phyloP scores from a whole-genome alignment of 2,888 invertebrate species.

The Falcaria lacertinaria region DNA sequence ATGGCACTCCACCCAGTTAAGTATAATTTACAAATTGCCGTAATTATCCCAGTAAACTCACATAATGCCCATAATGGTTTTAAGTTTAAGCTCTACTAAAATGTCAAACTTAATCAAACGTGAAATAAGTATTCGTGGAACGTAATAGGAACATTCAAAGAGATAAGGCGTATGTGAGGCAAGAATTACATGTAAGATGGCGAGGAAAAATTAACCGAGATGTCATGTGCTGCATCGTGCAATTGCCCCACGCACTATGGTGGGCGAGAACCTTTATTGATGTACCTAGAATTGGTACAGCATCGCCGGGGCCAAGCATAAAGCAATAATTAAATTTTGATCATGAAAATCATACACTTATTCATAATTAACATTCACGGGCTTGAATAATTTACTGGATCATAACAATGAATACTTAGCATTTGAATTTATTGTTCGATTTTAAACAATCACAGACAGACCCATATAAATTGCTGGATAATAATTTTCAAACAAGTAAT shows the following conservation, averaged over 20 bases:
- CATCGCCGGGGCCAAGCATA: conserved; percentile 34
- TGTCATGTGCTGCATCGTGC: conserved; percentile 38
- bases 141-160: conserved; percentile 33
- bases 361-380: too few species aligned
- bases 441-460: too few species aligned
- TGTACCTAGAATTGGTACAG: conserved; percentile 36
- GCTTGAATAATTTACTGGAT: too few species aligned
- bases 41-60: conserved; percentile 40
- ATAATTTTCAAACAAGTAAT: too few species aligned
- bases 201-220: conserved; percentile 45
- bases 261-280: conserved; percentile 62
- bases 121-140: conserved; percentile 31
- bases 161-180: conserved; percentile 40
- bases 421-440: too few species aligned
- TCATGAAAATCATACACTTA: too few species aligned
- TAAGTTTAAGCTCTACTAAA: conserved; percentile 30
- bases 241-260: conserved; percentile 40
- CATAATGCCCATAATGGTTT: conserved; percentile 13
- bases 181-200: conserved; percentile 44
- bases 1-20: conserved; percentile 33
- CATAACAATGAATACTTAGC: too few species aligned
- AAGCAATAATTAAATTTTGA: conserved; percentile 38
- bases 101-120: conserved; percentile 17
- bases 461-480: too few species aligned
- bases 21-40: conserved; percentile 40